These are phyloP conservation scores for Cenopis cana DNA, from an alignment of 2,888 invertebrate genomes.

Conservation along the genomic window DNA sequence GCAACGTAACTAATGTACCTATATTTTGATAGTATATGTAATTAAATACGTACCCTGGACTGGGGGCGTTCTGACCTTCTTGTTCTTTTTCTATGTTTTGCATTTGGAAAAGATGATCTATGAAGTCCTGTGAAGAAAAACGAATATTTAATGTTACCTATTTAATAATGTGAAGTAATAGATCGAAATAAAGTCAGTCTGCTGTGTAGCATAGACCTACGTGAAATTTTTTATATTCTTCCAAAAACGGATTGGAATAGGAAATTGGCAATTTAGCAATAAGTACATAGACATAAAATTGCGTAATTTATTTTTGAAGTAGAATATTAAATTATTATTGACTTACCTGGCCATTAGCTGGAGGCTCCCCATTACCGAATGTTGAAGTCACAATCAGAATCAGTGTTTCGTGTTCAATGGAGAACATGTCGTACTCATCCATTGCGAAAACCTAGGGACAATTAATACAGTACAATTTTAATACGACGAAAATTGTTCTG, in stretches of 20 bases:
- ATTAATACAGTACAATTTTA: not conserved
- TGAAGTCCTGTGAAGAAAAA: slow-evolving; percentile 65
- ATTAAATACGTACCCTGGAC: slow-evolving; percentile 51
- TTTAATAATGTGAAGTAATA: not conserved
- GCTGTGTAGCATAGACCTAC: not conserved
- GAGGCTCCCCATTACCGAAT: slow-evolving; percentile 98
- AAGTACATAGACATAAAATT: too few species aligned
- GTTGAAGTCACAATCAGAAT: slow-evolving; percentile 96
- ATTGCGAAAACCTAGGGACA: slow-evolving; percentile 92
- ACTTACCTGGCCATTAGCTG: slow-evolving; percentile 95
- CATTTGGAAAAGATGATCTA: slow-evolving; percentile 74
- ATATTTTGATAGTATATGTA: not conserved
- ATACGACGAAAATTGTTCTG: too few species aligned
- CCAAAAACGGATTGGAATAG: too few species aligned
- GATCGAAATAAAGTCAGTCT: not conserved
- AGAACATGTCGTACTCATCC: slow-evolving; percentile 97
- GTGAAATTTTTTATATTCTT: too few species aligned
- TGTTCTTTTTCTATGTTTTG: slow-evolving; percentile 67
- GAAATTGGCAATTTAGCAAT: too few species aligned
- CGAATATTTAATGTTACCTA: not conserved
- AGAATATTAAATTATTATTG: too few species aligned
- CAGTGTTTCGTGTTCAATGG: slow-evolving; percentile 97
- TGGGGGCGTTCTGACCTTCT: slow-evolving; percentile 59
- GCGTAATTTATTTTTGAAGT: too few species aligned
- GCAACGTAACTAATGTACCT: too few species aligned